A percentile compares a stretch with the other conserved stretches of the same genome.
phyloP scores from a whole-genome alignment of 1,140 invertebrate genomes.

The Leptestheria dahalacensis region DNA sequence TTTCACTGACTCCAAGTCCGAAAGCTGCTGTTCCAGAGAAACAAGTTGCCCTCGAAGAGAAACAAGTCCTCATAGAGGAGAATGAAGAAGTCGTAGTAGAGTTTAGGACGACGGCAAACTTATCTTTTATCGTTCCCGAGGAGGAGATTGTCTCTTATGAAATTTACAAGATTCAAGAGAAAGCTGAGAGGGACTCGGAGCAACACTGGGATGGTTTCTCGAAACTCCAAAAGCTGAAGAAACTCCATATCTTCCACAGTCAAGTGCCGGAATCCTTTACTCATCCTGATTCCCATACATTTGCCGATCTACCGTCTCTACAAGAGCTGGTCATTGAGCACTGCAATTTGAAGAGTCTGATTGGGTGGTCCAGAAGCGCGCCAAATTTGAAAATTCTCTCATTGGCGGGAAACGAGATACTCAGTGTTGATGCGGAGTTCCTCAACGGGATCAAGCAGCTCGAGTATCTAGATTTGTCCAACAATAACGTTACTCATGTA shows the following conservation, averaged over 20 bases:
- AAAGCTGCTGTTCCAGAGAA: too few species aligned
- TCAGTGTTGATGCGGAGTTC: conserved; percentile 43
- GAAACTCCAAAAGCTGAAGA: not conserved
- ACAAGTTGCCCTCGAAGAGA: not conserved
- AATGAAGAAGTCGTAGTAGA: not conserved
- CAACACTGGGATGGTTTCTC: not conserved
- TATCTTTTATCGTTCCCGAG: not conserved
- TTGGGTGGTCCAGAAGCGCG: not conserved
- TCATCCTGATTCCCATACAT: not conserved
- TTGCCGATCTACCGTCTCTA: not conserved
- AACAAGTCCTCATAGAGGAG: not conserved
- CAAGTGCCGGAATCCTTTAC: not conserved
- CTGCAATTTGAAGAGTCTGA: not conserved
- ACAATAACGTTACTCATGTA: conserved; percentile 47
- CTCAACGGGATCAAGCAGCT: conserved; percentile 46
- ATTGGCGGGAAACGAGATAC: conserved; percentile 42
- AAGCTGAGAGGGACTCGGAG: not conserved
- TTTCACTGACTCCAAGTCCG: too few species aligned
- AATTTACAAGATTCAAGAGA: not conserved
- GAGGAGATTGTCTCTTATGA: not conserved
- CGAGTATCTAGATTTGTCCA: conserved; percentile 43
- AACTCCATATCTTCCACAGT: not conserved
- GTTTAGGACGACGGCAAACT: not conserved
- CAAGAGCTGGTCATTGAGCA: not conserved
- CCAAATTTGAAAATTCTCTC: conserved; percentile 29